Evolutionary conservation across 2,888 invertebrate genomes (phyloP).

Genomic region (Atrina japonica): DNA sequence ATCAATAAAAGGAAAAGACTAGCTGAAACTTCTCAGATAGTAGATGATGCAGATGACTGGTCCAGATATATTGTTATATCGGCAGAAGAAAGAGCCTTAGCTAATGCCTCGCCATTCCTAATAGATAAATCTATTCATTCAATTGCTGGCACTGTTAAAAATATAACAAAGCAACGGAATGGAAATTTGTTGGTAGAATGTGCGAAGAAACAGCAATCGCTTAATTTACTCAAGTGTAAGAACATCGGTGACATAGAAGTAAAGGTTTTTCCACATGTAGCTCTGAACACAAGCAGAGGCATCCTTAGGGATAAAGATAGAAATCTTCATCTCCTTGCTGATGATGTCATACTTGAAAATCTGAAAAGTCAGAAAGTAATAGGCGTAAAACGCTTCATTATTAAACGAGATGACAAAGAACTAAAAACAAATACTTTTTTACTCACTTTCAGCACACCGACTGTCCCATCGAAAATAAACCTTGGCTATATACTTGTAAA

Average conservation of each 20-base stretch:
- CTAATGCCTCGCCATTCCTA: background rate
- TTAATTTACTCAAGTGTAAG: background rate
- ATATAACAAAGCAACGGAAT: background rate
- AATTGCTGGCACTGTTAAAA: background rate
- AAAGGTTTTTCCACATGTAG: background rate
- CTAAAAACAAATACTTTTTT: background rate
- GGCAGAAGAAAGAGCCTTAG: background rate
- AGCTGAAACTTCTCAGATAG: background rate
- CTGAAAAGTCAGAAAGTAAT: conserved; percentile 1
- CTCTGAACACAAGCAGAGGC: background rate
- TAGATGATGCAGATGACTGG: background rate
- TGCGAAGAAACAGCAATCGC: background rate
- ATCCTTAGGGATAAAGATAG: conserved; percentile 2
- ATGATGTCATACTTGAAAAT: background rate
- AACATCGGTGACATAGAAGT: background rate
- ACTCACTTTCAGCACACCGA: too few relatives aligned
- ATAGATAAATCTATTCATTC: conserved; percentile 2
- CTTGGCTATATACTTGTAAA: too few relatives aligned
- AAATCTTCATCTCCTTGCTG: background rate
- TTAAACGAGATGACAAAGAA: background rate
- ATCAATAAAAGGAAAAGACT: background rate
- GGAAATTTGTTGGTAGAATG: conserved; percentile 1
- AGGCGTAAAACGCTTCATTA: background rate
- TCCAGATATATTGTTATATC: background rate
- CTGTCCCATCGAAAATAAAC: too few relatives aligned